Base-by-base conservation (phyloP, 2,113 vertebrate species). In the Megaceryle maxima region DNA sequence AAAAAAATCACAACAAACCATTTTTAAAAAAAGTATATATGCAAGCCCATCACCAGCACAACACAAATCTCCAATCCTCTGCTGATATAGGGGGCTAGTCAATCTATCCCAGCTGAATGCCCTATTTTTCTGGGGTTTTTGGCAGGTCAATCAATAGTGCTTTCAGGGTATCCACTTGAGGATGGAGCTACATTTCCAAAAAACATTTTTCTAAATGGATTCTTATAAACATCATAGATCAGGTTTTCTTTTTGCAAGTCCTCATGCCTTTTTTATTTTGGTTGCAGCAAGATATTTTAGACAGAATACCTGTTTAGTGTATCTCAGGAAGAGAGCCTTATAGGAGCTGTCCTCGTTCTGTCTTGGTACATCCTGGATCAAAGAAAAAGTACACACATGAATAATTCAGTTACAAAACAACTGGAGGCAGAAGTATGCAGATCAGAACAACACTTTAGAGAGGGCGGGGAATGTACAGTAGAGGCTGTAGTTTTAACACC, bases 251-350 rank as follows among this genome's bases (percentile, higher is more conserved):
- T 68, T 85, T 63, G 35, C 51, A 44, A 72, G 26, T 67, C 67
- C 46, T 73, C 6, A 2, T 21, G 66, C 16, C 21, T 51, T n/a
- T 29, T 69, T 10, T 11, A 5, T 62, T 56, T 55, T 81, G 74
- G 67, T 57, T 63, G 8, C 43, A 82, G 57, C 28, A 74, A 66
- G 48, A 46, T 31, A 22, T n/a, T 92, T 46, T 59, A 87, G 48
- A 63, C 39, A 87, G n/a, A 12, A 8, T 98, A 98, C 98, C 98
- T 98, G 96, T 13, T 96, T 87, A 57, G 96, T 62, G 0, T 98
- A 95, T 94, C 59, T 97, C 63, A 93, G 77, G 97, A 98, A 98
- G 90, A 97, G 13, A 33, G 53, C 85, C 77, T 96, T 83, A 44
- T 88, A 97, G 59, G 72, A 95, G 35, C 21, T 67, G 48, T 85